Conservation (phyloP, 2,888 invertebrate species). For the Molanna angustata region DNA sequence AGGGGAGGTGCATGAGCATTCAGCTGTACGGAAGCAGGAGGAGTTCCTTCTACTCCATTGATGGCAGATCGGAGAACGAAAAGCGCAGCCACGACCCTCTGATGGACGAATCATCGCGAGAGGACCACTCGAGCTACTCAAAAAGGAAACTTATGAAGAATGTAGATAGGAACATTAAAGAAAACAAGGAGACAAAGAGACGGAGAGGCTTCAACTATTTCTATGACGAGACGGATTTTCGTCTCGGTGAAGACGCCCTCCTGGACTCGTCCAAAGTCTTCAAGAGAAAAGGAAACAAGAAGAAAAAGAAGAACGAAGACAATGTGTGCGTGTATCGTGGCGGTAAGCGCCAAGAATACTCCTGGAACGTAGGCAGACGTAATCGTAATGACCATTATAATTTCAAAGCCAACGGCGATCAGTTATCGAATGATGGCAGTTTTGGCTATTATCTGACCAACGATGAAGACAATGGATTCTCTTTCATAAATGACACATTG, state of each 20-base stretch:
- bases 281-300: constrained; percentile 21
- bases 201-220: constrained; percentile 43
- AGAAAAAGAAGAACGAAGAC: constrained; percentile 22
- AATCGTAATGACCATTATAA: constrained; percentile 40
- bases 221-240: constrained; percentile 51
- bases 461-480: constrained; percentile 46
- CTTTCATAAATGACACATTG: constrained; percentile 50
- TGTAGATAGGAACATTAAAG: constrained; percentile 47
- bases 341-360: constrained; percentile 24
- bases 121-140: constrained; percentile 51
- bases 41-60: constrained; percentile 48
- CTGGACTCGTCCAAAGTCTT: constrained; percentile 47
- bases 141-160: constrained; percentile 50
- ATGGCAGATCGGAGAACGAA: constrained; percentile 43
- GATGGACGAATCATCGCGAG: constrained; percentile 51
- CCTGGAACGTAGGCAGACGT: constrained; percentile 20
- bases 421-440: constrained; percentile 49
- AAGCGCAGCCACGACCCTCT: constrained; percentile 48
- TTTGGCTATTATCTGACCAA: constrained; percentile 51
- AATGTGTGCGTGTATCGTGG: constrained; percentile 29
- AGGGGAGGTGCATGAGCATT: constrained; percentile 38
- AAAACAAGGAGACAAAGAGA: constrained; percentile 10
- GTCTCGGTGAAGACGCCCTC: constrained; percentile 52
- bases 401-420: constrained; percentile 37
- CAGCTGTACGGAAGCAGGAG: constrained; percentile 43